Evolutionary conservation across 23 tunicate species (phyloP).

Genomic region (Styela clava): DNA sequence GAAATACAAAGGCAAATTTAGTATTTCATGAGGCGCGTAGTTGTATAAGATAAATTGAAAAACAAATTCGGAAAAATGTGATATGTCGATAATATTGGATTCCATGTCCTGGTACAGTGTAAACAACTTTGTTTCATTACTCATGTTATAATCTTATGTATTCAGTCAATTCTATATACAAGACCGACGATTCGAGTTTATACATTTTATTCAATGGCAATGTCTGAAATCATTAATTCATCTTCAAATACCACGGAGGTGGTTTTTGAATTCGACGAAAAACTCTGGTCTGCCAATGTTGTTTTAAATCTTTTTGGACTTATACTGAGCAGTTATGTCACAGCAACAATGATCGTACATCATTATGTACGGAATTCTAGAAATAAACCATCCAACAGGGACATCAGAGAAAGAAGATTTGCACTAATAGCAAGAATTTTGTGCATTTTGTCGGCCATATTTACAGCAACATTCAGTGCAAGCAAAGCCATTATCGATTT

Average conservation of each 20-base stretch:
- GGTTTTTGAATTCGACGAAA: not conserved
- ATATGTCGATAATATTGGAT: no score
- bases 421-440: conserved; percentile 16
- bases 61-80: no score
- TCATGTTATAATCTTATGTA: no score
- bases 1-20: no score
- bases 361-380: not conserved
- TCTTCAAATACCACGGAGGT: not conserved
- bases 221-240: not conserved
- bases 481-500: conserved; percentile 1
- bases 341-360: not conserved
- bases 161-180: no score
- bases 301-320: not conserved
- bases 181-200: no score
- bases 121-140: no score
- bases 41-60: no score
- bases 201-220: no score
- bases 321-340: not conserved
- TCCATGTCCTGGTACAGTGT: no score
- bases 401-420: conserved; percentile 15
- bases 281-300: not conserved
- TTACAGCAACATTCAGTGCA: not conserved
- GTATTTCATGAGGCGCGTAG: no score
- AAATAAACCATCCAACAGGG: not conserved
- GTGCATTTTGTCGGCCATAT: conserved; percentile 15